These are phyloP conservation scores for Napeogenes sylphis DNA, from an alignment of 2,888 invertebrate species.

Conservation along the genomic window DNA sequence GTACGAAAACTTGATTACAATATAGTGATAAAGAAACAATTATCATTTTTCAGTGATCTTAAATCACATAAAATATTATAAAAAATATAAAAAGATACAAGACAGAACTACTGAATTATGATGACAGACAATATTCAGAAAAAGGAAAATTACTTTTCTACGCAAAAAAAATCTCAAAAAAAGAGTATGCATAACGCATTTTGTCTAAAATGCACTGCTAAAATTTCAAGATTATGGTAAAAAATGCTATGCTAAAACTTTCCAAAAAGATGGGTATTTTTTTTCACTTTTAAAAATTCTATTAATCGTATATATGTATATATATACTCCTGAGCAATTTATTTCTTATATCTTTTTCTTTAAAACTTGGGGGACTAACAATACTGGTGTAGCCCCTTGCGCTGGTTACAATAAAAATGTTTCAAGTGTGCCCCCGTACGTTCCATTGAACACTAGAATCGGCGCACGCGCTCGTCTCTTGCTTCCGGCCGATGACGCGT, in stretches of 20 bases:
- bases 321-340: constrained; percentile 17
- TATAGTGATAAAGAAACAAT: background rate
- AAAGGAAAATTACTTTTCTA: too few relatives aligned
- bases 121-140: too few relatives aligned
- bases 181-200: too few relatives aligned
- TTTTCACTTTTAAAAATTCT: too few relatives aligned
- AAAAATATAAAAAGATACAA: background rate
- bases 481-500: constrained; percentile 65
- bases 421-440: constrained; percentile 75
- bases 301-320: background rate
- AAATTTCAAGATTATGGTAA: too few relatives aligned
- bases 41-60: constrained; percentile 3
- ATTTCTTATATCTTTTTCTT: constrained; percentile 23
- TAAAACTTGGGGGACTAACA: constrained; percentile 44
- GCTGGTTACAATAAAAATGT: constrained; percentile 70
- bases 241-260: too few relatives aligned
- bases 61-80: background rate
- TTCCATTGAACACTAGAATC: constrained; percentile 68
- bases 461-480: constrained; percentile 63
- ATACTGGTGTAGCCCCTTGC: constrained; percentile 44
- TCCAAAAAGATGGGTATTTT: too few relatives aligned
- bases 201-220: too few relatives aligned
- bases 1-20: constrained; percentile 2
- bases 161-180: too few relatives aligned
- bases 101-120: too few relatives aligned